Base-by-base conservation (phyloP, 2,888 invertebrate species). In the Alsophila aescularia region DNA sequence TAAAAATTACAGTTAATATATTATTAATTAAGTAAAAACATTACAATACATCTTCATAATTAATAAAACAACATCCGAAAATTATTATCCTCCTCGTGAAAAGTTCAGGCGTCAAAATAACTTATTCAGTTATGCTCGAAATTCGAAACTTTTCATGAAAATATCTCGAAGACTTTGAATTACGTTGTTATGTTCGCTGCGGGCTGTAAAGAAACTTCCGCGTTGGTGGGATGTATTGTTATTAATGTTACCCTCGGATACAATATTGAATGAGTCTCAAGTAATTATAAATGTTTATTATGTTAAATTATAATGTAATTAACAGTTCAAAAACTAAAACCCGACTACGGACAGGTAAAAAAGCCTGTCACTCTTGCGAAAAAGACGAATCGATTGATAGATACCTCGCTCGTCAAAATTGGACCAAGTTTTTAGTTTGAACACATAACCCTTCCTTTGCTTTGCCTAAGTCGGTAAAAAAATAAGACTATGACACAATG, bases 81-180 rank as follows among this genome's bases (percentile, higher is more conserved):
- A 47, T 57, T 55, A 52, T 59, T 50, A 55, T 55, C 51, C 39
- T 39, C 34, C 58, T 41, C 56, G 39, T 48, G 54, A 52, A 40
- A 60, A 50, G 52, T 62, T 50, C 55, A 57, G 52, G 47, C 54
- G 56, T 57, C 54, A 58, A 50, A 65, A 57, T 60, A 53, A 60
- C 56, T 62, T 62, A 62, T 58, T 60, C 60, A 60, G 58, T 64
- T 62, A 62, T 53, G 52, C 40, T 37, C 44, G 29, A 53, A 56
- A 58, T 54, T 47, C 47, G 43, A 56, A 63, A 58, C 49, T 59
- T 56, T 63, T 47, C 43, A 37, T 24, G 49, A 40, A 51, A 55
- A 53, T 44, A 42, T 52, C 58, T 58, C 27, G 14, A 43, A 50
- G 50, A 54, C 52, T 58, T 42, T 34, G 40, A 53, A 62, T 62